Evolutionary conservation across 2,797 vertebrate species (phyloP), one percentile per base, ranked within the genome.

Genomic region (Chelon labrosus): DNA sequence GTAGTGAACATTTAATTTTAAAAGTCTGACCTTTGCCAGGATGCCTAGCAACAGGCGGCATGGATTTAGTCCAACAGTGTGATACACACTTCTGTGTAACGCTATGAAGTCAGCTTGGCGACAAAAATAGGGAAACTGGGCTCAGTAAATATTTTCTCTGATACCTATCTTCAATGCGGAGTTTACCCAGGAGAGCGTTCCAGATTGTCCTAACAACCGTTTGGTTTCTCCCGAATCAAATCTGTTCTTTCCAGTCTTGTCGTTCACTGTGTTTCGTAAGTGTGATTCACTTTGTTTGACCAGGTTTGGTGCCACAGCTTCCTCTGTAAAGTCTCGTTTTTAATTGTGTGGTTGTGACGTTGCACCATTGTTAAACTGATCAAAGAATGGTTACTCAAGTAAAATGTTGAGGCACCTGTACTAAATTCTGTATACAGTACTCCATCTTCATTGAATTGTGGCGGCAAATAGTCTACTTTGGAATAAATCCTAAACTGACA

Each of bases 141-240:
- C 65, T 49, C n/a, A 0, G 11, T 39, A 49, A 77, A 72, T 83
- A 51, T 80, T 84, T 76, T 69, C 41, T 35, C 5, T 51, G 46
- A 56, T 63, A 22, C 55, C 19, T 16, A 16, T 22, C 39, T 57
- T 25, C 10, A 14, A 14, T 64, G 66, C 38, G 62, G 27, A 57
- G 27, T 35, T 38, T 8, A 57, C 3, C 47, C 59, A 35, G 22
- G 11, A 20, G 31, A 41, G 27, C 1, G 2, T 27, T 51, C 39
- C 22, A 31, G 16, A 58, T 3, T 0, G 20, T 42, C 10, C 55
- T 11, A 5, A 10, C 27, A 22, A 37, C 38, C 37, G 52, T 63
- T 65, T 60, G 38, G 10, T 53, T 69, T 44, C 56, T 44, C 12
- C 7, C 10, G n/a, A 74, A 61, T 51, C 54, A 38, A 53, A 16